phyloP scores from a whole-genome alignment of 2,113 vertebrate genomes.

The Neofelis nebulosa region DNA sequence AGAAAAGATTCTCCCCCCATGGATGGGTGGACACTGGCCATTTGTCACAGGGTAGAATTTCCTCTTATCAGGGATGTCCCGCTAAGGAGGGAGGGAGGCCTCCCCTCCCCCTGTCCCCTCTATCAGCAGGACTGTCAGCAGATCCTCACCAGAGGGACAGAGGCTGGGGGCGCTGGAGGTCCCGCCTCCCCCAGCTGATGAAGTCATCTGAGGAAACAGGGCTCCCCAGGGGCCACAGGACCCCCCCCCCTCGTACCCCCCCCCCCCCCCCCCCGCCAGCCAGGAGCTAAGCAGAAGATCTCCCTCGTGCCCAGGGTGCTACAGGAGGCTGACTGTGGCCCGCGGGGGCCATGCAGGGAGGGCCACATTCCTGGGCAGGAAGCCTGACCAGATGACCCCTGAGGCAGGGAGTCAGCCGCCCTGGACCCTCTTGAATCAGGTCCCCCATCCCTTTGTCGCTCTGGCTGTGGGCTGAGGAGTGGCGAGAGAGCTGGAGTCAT shows the following conservation, averaged over 20 bases:
- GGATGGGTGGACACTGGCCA: constrained; percentile 23
- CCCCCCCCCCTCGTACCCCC: neutral
- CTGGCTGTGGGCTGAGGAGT: neutral
- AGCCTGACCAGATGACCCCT: neutral
- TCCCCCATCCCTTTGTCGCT: neutral
- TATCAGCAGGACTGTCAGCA: constrained; percentile 36
- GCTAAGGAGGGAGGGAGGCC: neutral
- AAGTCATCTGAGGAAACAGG: constrained; percentile 10
- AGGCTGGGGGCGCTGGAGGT: neutral
- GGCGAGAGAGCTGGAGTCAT: neutral
- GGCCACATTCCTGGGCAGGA: neutral
- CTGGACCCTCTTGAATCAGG: neutral
- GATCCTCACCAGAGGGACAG: constrained; percentile 42
- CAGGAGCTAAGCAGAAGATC: neutral
- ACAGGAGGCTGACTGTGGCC: neutral
- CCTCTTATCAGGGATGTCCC: constrained; percentile 66
- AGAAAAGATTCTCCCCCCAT: neutral
- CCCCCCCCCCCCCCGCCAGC: too few species aligned
- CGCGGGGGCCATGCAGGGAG: neutral
- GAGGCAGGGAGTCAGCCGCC: neutral
- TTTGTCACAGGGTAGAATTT: constrained; percentile 52
- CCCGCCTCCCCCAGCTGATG: neutral
- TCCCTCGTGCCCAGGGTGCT: fast-evolving
- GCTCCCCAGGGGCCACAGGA: neutral
- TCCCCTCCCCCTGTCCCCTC: neutral